phyloP scores from a whole-genome alignment of 2,797 vertebrate genomes.

The Pelochelys cantorii region DNA sequence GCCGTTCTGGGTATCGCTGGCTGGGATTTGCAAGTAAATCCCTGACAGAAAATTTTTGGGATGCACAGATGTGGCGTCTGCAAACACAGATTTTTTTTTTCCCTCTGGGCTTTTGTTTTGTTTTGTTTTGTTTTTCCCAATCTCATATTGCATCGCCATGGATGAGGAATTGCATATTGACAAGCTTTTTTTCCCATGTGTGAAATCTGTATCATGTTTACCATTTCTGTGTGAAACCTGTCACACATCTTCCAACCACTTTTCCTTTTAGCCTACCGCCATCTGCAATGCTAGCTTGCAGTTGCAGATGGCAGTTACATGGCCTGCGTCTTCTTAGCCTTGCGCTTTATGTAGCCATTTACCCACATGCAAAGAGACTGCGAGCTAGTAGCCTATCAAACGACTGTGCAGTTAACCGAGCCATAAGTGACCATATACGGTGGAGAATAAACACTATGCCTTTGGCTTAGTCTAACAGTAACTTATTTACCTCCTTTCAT shows the following conservation, averaged over 20 bases:
- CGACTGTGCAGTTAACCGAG: neutral
- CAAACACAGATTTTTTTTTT: neutral
- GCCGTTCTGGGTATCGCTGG: neutral
- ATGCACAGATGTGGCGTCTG: neutral
- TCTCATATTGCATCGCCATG: conserved; percentile 7
- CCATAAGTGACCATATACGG: neutral
- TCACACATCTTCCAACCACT: neutral
- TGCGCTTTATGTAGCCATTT: neutral
- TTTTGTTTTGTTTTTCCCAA: neutral
- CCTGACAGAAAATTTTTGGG: neutral
- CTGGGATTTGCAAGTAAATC: neutral
- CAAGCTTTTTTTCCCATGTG: conserved; percentile 66
- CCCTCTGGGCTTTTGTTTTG: too few relatives aligned
- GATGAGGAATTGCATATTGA: conserved; percentile 73
- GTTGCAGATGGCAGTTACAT: neutral
- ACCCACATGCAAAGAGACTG: neutral
- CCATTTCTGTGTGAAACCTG: conserved; percentile 60
- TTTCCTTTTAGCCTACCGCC: neutral
- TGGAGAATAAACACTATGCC: conserved; percentile 3
- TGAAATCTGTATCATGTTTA: conserved; percentile 73
- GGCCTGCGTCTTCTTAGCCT: neutral
- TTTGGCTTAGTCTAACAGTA: conserved; percentile 23
- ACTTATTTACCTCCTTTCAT: conserved; percentile 47
- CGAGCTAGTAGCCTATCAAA: neutral
- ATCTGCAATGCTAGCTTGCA: neutral